A percentile compares a stretch with the other conserved stretches of the same genome.
Evolutionary conservation across 2,888 invertebrate genomes (phyloP).

Genomic region (Drosophila antonietae): DNA sequence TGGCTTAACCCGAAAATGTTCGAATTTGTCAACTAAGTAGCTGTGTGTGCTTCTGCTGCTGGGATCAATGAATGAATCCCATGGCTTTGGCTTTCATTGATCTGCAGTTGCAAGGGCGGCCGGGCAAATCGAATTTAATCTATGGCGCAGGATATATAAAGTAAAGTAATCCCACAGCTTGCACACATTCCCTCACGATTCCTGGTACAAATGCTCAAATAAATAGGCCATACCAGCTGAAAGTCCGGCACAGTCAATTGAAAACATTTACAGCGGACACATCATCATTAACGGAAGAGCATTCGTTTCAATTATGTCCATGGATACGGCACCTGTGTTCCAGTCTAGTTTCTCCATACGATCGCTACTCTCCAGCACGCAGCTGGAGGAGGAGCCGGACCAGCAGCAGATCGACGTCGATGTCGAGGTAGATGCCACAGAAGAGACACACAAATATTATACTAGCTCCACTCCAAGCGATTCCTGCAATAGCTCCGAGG

Average conservation of each 20-base stretch:
- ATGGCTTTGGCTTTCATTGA: constrained; percentile 70
- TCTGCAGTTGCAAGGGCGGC: constrained; percentile 40
- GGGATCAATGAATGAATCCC: constrained; percentile 73
- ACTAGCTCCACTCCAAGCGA: constrained; percentile 36
- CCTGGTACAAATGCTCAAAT: constrained; percentile 12
- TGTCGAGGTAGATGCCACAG: constrained; percentile 1
- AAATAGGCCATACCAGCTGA: constrained; percentile 20
- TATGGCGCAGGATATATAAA: constrained; percentile 40
- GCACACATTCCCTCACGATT: background rate
- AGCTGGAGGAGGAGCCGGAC: background rate
- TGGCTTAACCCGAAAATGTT: constrained; percentile 50
- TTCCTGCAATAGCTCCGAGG: constrained; percentile 54
- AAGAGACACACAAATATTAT: constrained; percentile 14
- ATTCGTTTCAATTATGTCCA: constrained; percentile 5
- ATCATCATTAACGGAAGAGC: background rate
- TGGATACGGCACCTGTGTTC: constrained; percentile 82
- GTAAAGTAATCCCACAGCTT: constrained; percentile 44
- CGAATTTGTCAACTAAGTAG: constrained; percentile 11
- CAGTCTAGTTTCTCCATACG: constrained; percentile 78
- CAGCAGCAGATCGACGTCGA: background rate
- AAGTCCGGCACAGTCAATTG: constrained; percentile 39
- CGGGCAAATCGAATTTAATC: constrained; percentile 14
- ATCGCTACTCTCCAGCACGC: constrained; percentile 57
- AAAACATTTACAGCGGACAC: constrained; percentile 4
- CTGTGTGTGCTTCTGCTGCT: constrained; percentile 5